phyloP scores from a whole-genome alignment of 2,113 vertebrate species.

The Ptilonorhynchus violaceus region DNA sequence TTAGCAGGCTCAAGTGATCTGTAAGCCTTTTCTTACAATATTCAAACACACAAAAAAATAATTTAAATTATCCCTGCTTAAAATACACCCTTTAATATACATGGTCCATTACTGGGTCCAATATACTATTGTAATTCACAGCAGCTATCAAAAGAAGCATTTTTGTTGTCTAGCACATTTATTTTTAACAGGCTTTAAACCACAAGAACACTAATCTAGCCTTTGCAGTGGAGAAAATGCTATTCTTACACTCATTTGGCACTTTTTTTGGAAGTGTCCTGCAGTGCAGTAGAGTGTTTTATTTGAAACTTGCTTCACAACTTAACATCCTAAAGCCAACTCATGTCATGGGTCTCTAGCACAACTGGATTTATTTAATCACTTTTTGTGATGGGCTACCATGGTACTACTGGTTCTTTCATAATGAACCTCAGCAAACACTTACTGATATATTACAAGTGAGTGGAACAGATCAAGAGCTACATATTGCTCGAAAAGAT shows the following conservation, averaged over 20 bases:
- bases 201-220: not conserved
- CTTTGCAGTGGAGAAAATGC: not conserved
- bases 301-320: constrained; percentile 13
- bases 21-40: not conserved
- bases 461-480: not conserved
- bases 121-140: not conserved
- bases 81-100: not conserved
- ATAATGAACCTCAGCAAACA: not conserved
- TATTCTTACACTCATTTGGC: not conserved
- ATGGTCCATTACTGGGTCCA: not conserved
- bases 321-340: not conserved
- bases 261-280: not conserved
- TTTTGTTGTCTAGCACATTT: not conserved
- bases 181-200: constrained; percentile 23
- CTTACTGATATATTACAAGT: not conserved
- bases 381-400: not conserved
- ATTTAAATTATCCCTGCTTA: not conserved
- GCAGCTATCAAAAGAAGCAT: not conserved
- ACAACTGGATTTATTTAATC: constrained; percentile 20
- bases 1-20: constrained; percentile 4
- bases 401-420: not conserved
- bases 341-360: not conserved
- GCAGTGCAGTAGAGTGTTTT: not conserved
- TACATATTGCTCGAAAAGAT: not conserved
- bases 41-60: not conserved